Base-by-base conservation (phyloP, 1,140 invertebrate species). In the Tetramorium simillimum region DNA sequence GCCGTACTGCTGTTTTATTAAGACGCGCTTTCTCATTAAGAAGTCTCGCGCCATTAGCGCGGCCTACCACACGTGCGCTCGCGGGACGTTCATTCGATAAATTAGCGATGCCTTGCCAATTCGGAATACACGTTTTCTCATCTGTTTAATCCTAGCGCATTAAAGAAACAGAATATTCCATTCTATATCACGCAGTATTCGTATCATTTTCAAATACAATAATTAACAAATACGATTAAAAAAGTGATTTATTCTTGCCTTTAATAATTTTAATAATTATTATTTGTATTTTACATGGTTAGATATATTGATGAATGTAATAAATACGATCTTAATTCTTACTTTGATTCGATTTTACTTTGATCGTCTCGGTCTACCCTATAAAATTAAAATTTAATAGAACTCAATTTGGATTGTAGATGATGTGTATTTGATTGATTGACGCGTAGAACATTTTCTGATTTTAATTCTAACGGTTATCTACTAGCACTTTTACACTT, bases 11-110 rank as follows among this genome's bases (percentile, higher is more conserved):
- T 86, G 77, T 81, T 81, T 89, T 91, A 91, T 91, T 90, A 91
- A 91, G 90, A 91, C 89, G 86, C 84, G 88, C 89, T 91, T 86
- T 88, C 89, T 91, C 90, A 91, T 91, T 91, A 91, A 86, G 89
- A 88, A 91, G 78, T 91, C 86, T 90, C 86, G 88, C 73, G 84
- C 89, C 87, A 88, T 91, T 91, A 91, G 37, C 70, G 33, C 49
- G 58, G 33, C 21, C 51, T 53, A 49, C 28, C 43, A 67, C 65
- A 40, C 72, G 77, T 88, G 70, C 70, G 58, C 73, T 73, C 73
- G 69, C 89, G 72, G 73, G 82, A 77, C 73, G 56, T 62, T 90
- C 70, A 78, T 80, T 70, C 85, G 69, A 90, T 91, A 88, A 91
- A 91, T 91, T 91, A 85, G 84, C 67, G 65, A 87, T 76, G 69